A percentile compares a stretch with the other conserved stretches of the same genome.
phyloP scores from a whole-genome alignment of 2,888 invertebrate genomes.

The Phoronis australis region DNA sequence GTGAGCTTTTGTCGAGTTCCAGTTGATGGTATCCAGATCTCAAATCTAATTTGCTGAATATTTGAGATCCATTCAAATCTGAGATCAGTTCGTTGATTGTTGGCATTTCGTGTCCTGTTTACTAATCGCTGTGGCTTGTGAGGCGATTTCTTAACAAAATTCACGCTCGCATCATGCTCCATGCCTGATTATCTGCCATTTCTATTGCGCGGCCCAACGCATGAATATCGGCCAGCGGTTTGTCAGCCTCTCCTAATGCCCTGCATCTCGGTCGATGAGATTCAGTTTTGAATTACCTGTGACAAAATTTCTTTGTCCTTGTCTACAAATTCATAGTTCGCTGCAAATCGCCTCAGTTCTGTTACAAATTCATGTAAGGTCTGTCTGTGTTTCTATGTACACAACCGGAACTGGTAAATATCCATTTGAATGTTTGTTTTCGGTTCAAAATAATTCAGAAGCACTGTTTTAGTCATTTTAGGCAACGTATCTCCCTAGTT shows the following conservation, averaged over 20 bases:
- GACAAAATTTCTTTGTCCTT: conserved; percentile 13
- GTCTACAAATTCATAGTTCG: conserved; percentile 12
- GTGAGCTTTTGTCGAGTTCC: conserved; percentile 14
- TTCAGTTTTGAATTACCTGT: conserved; percentile 18
- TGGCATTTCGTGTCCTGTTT: neutral
- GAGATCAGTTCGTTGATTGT: neutral
- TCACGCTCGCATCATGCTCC: conserved; percentile 12
- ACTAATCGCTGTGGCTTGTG: neutral
- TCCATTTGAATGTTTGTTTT: conserved; percentile 17
- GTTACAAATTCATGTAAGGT: conserved; percentile 18
- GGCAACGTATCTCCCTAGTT: conserved; percentile 8
- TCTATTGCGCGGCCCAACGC: conserved; percentile 8
- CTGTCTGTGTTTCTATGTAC: conserved; percentile 15
- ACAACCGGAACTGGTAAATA: conserved; percentile 14
- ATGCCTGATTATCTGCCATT: conserved; percentile 12
- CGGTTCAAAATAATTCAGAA: too few relatives aligned
- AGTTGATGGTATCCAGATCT: conserved; percentile 22
- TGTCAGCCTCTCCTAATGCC: conserved; percentile 14
- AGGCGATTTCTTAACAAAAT: neutral
- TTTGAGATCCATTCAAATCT: conserved; percentile 11
- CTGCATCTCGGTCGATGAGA: conserved; percentile 13
- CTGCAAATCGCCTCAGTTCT: conserved; percentile 15
- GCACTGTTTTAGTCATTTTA: conserved; percentile 8
- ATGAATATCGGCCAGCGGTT: conserved; percentile 1
- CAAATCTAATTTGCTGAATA: conserved; percentile 21